phyloP scores from a whole-genome alignment of 1,140 invertebrate species.

The Camponotus pennsylvanicus region DNA sequence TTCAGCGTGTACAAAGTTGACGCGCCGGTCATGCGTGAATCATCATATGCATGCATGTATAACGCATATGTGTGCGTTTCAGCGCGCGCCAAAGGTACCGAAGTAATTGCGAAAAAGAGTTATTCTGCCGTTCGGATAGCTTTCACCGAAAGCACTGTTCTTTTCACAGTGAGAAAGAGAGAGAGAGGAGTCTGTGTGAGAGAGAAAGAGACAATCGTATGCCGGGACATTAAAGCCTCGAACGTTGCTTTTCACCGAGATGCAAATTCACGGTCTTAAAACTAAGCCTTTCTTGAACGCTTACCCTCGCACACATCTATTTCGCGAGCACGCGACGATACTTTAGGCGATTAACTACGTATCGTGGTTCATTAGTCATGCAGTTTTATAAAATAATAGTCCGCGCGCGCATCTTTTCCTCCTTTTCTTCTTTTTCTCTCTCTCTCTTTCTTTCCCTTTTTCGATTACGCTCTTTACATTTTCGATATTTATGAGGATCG shows the following conservation, averaged over 20 bases:
- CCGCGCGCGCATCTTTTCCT: too few relatives aligned
- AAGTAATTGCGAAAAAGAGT: constrained; percentile 72
- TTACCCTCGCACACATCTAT: background rate
- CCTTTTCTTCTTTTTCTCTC: too few relatives aligned
- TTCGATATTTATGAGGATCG: constrained; percentile 54
- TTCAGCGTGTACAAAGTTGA: constrained; percentile 29
- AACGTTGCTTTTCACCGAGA: constrained; percentile 67
- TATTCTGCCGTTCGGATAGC: constrained; percentile 65
- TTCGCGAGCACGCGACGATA: constrained; percentile 38
- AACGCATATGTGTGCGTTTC: constrained; percentile 24
- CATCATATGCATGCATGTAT: background rate
- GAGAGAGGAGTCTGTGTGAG: background rate
- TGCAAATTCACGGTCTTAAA: constrained; percentile 69
- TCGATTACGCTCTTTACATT: constrained; percentile 14
- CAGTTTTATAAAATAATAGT: constrained; percentile 53
- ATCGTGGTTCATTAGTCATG: constrained; percentile 55
- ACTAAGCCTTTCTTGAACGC: constrained; percentile 57
- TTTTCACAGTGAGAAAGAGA: background rate
- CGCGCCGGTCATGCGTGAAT: background rate
- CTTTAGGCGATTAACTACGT: constrained; percentile 48
- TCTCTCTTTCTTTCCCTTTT: too few relatives aligned
- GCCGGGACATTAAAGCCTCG: constrained; percentile 52
- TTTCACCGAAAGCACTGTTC: constrained; percentile 64
- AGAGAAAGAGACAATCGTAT: background rate
- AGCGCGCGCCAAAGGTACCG: constrained; percentile 46